Base-by-base conservation (phyloP, 2,797 vertebrate species). In the Argya squamiceps region DNA sequence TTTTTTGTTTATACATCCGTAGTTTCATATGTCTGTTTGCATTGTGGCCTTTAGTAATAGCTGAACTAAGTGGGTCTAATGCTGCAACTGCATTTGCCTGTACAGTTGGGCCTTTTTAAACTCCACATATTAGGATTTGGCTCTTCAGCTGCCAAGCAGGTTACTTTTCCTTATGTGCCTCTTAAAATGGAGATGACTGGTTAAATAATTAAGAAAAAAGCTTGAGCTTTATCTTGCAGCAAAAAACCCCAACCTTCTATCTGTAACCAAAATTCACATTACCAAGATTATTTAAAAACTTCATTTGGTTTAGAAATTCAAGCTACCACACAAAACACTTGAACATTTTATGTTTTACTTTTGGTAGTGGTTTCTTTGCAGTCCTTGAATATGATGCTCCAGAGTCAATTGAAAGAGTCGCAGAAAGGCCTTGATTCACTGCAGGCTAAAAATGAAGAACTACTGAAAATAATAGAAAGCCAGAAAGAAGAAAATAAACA, bases 371-470 rank as follows among this genome's bases (percentile, higher is more conserved):
- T 97, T 91, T 98, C 98, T 29, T 96, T 98, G 79, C 98, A 98
- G 60, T 98, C 98, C 37, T 91, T 98, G 94, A 98, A 98, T 73
- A 37, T 97, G 43, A 91, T 97, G 37, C 97, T 99, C 58, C 98
- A 99, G 91, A 97, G 97, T 91, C 98, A 99, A 69, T 96, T 99
- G 82, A 88, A 93, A 8, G 96, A 98, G 10, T 98, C 98, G 7
- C 96, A 98, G 64, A 97, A 96, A 92, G 97, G 96, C 26, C 97
- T 99, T 55, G 98, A 98, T 84, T 97, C 98, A 17, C 96, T 99
- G 39, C 98, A 98, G 89, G 96, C 92, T n/a, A 98, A 99, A 96
- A 98, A 99, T 46, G 84, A 98, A 70, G 98, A 98, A 13, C 97
- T 99, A 11, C 93, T 98, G 90, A 97, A 97, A 94, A 87, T 98